Evolutionary conservation across 2,888 invertebrate species (phyloP).

Genomic region (Morpho deidamia): DNA sequence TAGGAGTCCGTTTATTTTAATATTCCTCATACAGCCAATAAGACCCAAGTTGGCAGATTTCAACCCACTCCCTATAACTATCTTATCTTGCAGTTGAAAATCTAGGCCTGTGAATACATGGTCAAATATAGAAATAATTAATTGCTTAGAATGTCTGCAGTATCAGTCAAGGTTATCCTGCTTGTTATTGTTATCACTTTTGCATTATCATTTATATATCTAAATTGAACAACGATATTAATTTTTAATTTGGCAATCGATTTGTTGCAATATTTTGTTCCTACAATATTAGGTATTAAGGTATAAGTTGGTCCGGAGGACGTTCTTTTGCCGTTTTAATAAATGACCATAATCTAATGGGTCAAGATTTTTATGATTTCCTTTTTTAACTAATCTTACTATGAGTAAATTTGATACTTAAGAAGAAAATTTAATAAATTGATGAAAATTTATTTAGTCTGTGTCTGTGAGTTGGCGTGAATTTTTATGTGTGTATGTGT

Average conservation of each 20-base stretch:
- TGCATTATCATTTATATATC: conserved; percentile 4
- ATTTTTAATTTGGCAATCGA: background rate
- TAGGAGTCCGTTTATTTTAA: conserved; percentile 88
- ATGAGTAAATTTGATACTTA: too few species aligned
- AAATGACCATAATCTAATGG: too few species aligned
- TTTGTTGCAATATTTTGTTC: background rate
- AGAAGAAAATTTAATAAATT: too few species aligned
- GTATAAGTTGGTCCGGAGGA: too few species aligned
- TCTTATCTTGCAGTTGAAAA: conserved; percentile 83
- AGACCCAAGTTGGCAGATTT: conserved; percentile 86
- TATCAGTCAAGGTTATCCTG: background rate
- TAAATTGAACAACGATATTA: background rate
- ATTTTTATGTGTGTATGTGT: too few species aligned
- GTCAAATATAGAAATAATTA: conserved; percentile 1
- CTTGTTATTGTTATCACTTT: background rate
- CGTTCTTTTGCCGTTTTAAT: too few species aligned
- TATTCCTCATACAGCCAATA: conserved; percentile 94
- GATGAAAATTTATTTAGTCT: too few species aligned
- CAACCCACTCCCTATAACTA: conserved; percentile 89
- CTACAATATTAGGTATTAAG: too few species aligned
- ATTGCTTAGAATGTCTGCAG: conserved; percentile 2
- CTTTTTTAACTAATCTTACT: too few species aligned
- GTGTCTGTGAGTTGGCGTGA: too few species aligned
- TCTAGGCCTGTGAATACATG: conserved; percentile 60
- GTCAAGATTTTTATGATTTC: too few species aligned